Conservation (phyloP, 2,888 invertebrate species). For the Heterodera filipjevi region DNA sequence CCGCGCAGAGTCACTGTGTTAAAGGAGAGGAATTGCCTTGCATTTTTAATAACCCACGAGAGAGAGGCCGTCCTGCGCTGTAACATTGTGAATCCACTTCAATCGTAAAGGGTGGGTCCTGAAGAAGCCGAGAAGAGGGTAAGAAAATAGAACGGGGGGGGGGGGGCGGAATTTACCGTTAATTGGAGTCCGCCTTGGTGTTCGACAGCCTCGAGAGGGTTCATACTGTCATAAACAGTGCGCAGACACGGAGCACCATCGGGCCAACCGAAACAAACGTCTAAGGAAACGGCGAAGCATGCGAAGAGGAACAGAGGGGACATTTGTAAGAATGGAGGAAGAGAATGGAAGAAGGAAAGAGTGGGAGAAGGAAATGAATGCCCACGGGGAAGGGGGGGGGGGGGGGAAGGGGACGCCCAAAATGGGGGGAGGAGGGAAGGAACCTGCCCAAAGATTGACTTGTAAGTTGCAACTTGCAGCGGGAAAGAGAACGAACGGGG, state of each 20-base stretch:
- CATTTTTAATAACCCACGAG: conserved; percentile 46
- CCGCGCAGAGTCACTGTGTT: conserved; percentile 56
- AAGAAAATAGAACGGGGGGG: not conserved
- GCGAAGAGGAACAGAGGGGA: not conserved
- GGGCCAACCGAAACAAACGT: conserved; percentile 48
- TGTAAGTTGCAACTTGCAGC: conserved; percentile 1
- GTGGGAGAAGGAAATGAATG: conserved; percentile 4
- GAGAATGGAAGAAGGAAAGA: not conserved
- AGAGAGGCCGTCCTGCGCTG: conserved; percentile 60
- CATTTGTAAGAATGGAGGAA: not conserved
- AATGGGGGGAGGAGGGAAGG: not conserved
- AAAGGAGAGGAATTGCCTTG: conserved; percentile 3
- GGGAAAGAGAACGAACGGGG: not conserved
- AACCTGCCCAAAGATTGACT: not conserved
- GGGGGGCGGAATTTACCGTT: not conserved
- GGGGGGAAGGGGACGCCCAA: not conserved
- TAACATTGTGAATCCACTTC: conserved; percentile 59
- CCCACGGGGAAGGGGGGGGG: not conserved
- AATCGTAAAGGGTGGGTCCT: conserved; percentile 58
- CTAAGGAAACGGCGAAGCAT: not conserved
- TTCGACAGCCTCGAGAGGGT: conserved; percentile 64
- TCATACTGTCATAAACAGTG: conserved; percentile 61
- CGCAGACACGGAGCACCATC: conserved; percentile 63
- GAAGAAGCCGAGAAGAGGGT: conserved; percentile 13
- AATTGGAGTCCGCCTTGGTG: conserved; percentile 62